phyloP scores from a whole-genome alignment of 2,888 invertebrate genomes.

The Minunthozetes semirufus region DNA sequence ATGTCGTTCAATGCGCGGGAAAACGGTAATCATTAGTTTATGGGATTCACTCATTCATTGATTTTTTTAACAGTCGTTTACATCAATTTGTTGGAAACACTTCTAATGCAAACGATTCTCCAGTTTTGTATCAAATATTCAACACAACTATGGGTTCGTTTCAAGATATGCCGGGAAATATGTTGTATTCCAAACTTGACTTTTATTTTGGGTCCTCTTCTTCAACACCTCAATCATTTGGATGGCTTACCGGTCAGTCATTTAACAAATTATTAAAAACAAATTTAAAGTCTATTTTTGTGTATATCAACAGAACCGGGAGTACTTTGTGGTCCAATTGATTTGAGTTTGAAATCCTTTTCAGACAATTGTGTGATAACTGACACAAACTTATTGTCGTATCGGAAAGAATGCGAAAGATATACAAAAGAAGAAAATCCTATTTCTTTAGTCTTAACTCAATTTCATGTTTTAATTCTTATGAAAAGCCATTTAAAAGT shows the following conservation, averaged over 20 bases:
- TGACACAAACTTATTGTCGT: conserved; percentile 1
- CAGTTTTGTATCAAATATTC: conserved; percentile 70
- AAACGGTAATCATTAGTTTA: too few relatives aligned
- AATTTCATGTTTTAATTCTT: conserved; percentile 79
- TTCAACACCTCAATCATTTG: conserved; percentile 67
- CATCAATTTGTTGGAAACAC: conserved; percentile 77
- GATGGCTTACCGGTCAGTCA: conserved; percentile 68
- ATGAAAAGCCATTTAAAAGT: conserved; percentile 72
- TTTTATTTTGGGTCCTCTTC: conserved; percentile 64
- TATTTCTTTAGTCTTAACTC: conserved; percentile 71
- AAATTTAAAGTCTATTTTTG: not conserved
- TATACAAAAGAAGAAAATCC: conserved; percentile 48
- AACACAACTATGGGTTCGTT: conserved; percentile 50
- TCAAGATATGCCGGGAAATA: conserved; percentile 57
- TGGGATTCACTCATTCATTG: too few relatives aligned
- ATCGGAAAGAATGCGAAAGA: conserved; percentile 25
- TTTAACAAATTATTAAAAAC: not conserved
- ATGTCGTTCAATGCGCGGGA: too few relatives aligned
- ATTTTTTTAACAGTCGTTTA: conserved; percentile 56
- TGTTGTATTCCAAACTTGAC: conserved; percentile 69
- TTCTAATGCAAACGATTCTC: conserved; percentile 67
- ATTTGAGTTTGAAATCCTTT: conserved; percentile 21
- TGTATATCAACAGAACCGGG: conserved; percentile 56
- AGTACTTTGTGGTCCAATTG: conserved; percentile 59
- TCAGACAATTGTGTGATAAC: not conserved